These are phyloP conservation scores for Potamarius usumacintae DNA, from an alignment of 2,113 vertebrate genomes.

Conservation along the genomic window DNA sequence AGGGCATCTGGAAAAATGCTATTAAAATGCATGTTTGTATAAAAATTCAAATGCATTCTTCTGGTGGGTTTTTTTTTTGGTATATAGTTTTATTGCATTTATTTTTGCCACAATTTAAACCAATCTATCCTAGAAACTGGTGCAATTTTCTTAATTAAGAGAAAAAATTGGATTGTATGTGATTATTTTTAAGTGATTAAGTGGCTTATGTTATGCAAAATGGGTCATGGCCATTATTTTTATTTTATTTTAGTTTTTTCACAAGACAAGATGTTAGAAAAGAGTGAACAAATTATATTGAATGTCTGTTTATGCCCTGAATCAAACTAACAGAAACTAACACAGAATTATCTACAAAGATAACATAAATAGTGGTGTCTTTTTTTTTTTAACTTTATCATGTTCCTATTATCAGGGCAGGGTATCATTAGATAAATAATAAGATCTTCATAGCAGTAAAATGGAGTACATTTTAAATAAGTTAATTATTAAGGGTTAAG, in stretches of 20 bases:
- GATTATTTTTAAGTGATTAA: not conserved
- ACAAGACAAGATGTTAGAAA: not conserved
- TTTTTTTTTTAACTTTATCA: not conserved
- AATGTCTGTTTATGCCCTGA: not conserved
- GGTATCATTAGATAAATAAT: not conserved
- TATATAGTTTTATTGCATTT: not conserved
- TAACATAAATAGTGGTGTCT: not conserved
- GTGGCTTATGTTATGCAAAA: not conserved
- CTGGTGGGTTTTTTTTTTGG: not conserved
- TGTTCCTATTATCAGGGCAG: not conserved
- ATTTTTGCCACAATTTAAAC: not conserved
- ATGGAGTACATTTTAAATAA: not conserved
- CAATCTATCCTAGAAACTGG: not conserved
- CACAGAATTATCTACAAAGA: not conserved
- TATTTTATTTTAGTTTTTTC: not conserved
- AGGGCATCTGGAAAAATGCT: not conserved
- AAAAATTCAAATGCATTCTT: not conserved
- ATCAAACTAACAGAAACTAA: not conserved
- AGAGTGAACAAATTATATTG: not conserved
- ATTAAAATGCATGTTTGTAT: not conserved
- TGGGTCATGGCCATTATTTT: not conserved
- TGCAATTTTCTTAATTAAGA: not conserved
- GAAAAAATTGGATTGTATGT: not conserved
- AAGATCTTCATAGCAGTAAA: not conserved
- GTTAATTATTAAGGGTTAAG: not conserved